phyloP scores from a whole-genome alignment of 2,113 vertebrate species.

The Thalassarche chlororhynchos region DNA sequence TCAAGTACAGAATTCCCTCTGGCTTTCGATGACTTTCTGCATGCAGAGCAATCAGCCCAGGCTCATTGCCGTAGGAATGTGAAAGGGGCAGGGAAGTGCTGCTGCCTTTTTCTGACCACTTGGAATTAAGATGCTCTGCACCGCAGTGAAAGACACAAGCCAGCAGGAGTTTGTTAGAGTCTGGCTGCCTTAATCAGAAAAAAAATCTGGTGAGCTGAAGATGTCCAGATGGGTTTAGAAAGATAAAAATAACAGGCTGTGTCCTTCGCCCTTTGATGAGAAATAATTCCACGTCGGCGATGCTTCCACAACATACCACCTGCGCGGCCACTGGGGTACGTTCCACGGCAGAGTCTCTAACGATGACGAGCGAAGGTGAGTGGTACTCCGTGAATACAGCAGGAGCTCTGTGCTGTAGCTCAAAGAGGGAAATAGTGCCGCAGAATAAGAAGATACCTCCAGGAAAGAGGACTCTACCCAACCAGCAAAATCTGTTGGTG shows the following conservation, averaged over 20 bases:
- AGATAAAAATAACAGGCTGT: constrained; percentile 4
- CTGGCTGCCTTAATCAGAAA: constrained; percentile 17
- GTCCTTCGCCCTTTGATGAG: neutral
- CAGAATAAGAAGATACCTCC: neutral
- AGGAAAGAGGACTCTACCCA: neutral
- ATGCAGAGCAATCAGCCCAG: neutral
- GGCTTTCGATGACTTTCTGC: neutral
- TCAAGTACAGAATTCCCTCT: neutral
- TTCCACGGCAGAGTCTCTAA: neutral
- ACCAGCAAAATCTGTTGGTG: rapidly evolving
- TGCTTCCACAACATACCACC: neutral
- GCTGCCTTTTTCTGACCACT: neutral
- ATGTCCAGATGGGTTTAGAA: constrained; percentile 8
- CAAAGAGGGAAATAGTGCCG: neutral
- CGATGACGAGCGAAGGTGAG: rapidly evolving
- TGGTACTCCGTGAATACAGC: neutral
- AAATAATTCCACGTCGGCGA: neutral
- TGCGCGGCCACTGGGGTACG: neutral
- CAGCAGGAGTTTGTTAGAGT: neutral
- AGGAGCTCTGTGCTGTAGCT: neutral
- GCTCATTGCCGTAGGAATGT: neutral
- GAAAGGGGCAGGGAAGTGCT: neutral
- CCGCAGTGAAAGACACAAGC: neutral
- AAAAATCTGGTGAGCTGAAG: constrained; percentile 10
- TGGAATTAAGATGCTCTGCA: neutral